Conservation (phyloP, 1,140 invertebrate genomes). For the Cyclina sinensis region DNA sequence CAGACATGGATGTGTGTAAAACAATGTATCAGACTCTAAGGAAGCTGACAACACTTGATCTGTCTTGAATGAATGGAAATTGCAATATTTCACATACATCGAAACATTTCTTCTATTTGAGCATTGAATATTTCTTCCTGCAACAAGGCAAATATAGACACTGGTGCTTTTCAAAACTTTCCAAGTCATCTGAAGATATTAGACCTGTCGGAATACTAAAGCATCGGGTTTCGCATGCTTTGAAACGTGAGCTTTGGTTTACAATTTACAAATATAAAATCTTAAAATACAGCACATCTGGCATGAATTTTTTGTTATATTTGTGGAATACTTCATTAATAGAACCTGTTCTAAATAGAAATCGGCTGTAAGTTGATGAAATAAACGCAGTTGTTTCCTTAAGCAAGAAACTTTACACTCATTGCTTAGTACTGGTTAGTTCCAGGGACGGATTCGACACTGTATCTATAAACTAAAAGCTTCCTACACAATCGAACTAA, state of each 20-base stretch:
- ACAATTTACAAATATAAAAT: slow-evolving; percentile 34
- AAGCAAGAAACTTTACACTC: too few species aligned
- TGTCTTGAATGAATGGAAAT: not conserved
- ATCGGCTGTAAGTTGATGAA: not conserved
- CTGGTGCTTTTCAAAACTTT: slow-evolving; percentile 35
- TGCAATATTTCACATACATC: not conserved
- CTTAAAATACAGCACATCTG: slow-evolving; percentile 4
- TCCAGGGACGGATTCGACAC: too few species aligned
- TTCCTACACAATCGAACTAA: too few species aligned
- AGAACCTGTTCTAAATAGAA: slow-evolving; percentile 7
- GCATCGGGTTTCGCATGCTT: slow-evolving; percentile 51
- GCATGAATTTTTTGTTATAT: slow-evolving; percentile 20
- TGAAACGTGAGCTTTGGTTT: slow-evolving; percentile 42
- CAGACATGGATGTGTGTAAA: not conserved
- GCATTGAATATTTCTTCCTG: slow-evolving; percentile 51
- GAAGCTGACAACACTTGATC: not conserved
- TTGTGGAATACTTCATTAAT: slow-evolving; percentile 54
- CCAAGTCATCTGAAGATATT: slow-evolving; percentile 29
- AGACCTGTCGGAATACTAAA: slow-evolving; percentile 45
- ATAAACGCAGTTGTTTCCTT: slow-evolving; percentile 1
- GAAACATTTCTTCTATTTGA: slow-evolving; percentile 12
- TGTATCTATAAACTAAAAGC: too few species aligned
- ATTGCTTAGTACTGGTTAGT: too few species aligned
- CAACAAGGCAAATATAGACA: slow-evolving; percentile 20
- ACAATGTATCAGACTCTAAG: not conserved